phyloP scores from a whole-genome alignment of 2,797 vertebrate species.

The Sebastolobus altivelis region DNA sequence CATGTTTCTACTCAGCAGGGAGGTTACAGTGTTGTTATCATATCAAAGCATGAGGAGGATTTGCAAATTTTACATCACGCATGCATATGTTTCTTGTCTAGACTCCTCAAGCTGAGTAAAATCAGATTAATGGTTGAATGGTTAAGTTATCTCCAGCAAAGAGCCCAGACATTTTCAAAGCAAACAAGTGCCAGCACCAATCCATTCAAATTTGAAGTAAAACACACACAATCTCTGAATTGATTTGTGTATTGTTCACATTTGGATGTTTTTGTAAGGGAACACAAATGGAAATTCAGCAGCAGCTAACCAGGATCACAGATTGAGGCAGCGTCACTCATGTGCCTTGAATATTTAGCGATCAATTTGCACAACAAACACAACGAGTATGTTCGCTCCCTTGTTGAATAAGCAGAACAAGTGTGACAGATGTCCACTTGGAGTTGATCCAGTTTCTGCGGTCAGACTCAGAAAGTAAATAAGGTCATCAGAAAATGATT shows the following conservation, averaged over 20 bases:
- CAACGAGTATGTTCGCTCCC: neutral
- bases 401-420: constrained; percentile 2
- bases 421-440: constrained; percentile 10
- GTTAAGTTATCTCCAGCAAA: constrained; percentile 10
- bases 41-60: neutral
- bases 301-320: neutral
- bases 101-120: constrained; percentile 22
- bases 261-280: neutral
- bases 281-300: neutral
- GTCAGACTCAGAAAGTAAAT: neutral
- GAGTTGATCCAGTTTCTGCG: neutral
- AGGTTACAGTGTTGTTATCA: neutral
- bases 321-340: neutral
- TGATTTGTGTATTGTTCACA: neutral
- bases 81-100: constrained; percentile 14
- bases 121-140: constrained; percentile 31
- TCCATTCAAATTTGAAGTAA: constrained; percentile 30
- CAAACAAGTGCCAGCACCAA: constrained; percentile 27
- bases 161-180: constrained; percentile 26
- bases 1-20: neutral
- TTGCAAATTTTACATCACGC: constrained; percentile 1
- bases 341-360: constrained; percentile 2
- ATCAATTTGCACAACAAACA: constrained; percentile 37
- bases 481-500: neutral
- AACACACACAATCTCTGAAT: neutral